Evolutionary conservation across 2,113 vertebrate species (phyloP).

Genomic region (Nerophis ophidion): DNA sequence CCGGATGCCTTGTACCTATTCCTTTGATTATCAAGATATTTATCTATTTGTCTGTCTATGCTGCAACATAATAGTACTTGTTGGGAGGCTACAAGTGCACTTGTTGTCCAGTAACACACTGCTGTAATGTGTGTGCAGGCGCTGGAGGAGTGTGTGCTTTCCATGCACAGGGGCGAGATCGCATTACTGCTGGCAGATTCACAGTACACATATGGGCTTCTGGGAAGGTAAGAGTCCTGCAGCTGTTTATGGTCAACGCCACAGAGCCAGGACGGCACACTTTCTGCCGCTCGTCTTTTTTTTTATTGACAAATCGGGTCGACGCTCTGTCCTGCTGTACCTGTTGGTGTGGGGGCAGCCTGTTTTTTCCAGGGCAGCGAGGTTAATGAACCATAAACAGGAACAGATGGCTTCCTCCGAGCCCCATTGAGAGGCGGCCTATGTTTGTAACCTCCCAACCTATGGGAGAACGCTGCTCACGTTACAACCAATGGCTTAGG

Average conservation of each 20-base stretch:
- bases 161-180: conserved; percentile 76
- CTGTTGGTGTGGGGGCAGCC: conserved; percentile 65
- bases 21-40: no score
- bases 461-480: conserved; percentile 47
- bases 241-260: conserved; percentile 5
- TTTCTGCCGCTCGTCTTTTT: background rate
- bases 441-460: conserved; percentile 45
- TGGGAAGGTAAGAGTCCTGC: conserved; percentile 74
- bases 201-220: conserved; percentile 72
- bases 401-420: conserved; percentile 70
- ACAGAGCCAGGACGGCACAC: conserved; percentile 8
- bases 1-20: no score
- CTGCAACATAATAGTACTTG: no score
- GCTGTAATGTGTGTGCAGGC: conserved; percentile 59
- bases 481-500: conserved; percentile 49
- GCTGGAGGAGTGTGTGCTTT: conserved; percentile 76
- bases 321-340: conserved; percentile 45
- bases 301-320: background rate
- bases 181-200: conserved; percentile 77
- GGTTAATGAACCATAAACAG: conserved; percentile 71
- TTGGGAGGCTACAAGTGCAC: background rate
- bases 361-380: conserved; percentile 42
- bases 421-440: conserved; percentile 54
- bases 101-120: conserved; percentile 8
- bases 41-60: no score